Base-by-base conservation (phyloP, 2,797 vertebrate genomes). In the Phaenicophaeus curvirostris region DNA sequence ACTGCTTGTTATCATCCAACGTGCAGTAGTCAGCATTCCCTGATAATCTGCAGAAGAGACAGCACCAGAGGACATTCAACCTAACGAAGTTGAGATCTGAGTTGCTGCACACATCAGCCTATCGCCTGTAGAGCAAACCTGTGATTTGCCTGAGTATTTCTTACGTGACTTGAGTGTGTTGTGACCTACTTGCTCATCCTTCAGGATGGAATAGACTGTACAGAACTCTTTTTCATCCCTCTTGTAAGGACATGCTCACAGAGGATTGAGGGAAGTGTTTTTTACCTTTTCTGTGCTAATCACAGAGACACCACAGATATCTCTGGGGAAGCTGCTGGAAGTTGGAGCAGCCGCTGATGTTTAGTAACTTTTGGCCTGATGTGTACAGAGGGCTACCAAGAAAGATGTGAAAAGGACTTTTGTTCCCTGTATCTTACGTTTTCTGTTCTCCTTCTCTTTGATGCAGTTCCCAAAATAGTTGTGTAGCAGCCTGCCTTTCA, bases 201-300 rank as follows among this genome's bases (percentile, higher is more conserved):
- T 33, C 6, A 3, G 24, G 35, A 28, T 53, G 44, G 65, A 81
- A 21, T 1, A 5, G 37, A 9, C 19, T 0, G 0, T 7, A 2
- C 0, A 4, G 48, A 48, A 7, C 17, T 10, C 24, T 54, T 48
- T n/a, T 44, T 21, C 58, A 31, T 48, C 33, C 21, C 28, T 53
- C 28, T 59, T 0, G 0, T 15, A 9, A 53, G 59, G 31, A 16
- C 24, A 19, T 18, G 13, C 20, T 8, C 35, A 39, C 11, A 68
- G 51, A 11, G 4, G 21, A 10, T 0, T 46, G 67, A 75, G 27
- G 44, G 23, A 48, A 76, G n/a, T 5, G 12, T 0, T 24, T 41
- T 59, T 30, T 37, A 68, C 17, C 39, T 59, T 65, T 20, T n/a
- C 39, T 73, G 17, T 46, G 13, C 28, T 76, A 9, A 23, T 27